Base-by-base conservation (phyloP, 2,797 vertebrate genomes). In the Arrhamphus sclerolepis region DNA sequence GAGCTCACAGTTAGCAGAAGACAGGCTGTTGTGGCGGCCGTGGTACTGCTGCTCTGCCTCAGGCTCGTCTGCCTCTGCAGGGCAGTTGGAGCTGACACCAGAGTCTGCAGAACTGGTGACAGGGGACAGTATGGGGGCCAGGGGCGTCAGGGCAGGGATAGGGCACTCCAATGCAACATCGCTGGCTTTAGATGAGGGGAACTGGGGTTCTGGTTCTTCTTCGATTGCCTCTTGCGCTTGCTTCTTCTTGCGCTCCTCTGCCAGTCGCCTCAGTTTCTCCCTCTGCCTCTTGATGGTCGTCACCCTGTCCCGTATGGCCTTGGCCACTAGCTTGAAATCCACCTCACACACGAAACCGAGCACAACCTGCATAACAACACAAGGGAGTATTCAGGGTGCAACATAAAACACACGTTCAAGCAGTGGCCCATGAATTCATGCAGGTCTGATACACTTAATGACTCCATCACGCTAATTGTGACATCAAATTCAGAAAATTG, bases 271-370 rank as follows among this genome's bases (percentile, higher is more conserved):
- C 61, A 94, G 86, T 83, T 97, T 96, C 78, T 98, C 96, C 0
- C 97, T 85, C 81, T 97, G 96, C 6, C 96, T 89, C 67, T 96
- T 98, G 88, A 98, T 96, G 90, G 93, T 83, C 0, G 93, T 89
- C 62, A 98, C 97, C 0, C 97, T 82, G 84, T 98, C 96, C 42
- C 96, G 91, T 69, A 98, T 96, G 0, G 97, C 95, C 77, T 96
- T 96, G 83, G 96, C 96, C 70, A 98, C 96, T 17, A 95, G 91
- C 80, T 98, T 98, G 89, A 96, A 98, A 88, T 98, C 97, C 0
- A 92, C 96, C 85, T 98, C 97, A 0, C 93, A 97, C 61, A 98
- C 93, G 8, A 98, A 96, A 56, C 96, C 96, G 43, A 97, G 91
- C 40, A 95, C 92, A 6, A 98, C 97, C 97, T 98, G 89, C 52